These are phyloP conservation scores for Bufo gargarizans DNA, from an alignment of 2,113 vertebrate genomes.

Conservation along the genomic window DNA sequence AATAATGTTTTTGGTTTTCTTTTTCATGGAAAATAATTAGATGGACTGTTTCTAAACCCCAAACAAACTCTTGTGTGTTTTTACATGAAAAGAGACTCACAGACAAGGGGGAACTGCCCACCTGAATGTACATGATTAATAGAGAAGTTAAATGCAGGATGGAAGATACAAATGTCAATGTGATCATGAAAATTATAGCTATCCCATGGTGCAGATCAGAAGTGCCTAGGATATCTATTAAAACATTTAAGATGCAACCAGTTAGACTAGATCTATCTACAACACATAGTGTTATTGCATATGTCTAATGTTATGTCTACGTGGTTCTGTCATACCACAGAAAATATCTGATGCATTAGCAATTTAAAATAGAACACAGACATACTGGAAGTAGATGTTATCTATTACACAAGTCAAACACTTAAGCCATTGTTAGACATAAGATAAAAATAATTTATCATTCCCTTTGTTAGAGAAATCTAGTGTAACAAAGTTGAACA, in stretches of 20 bases:
- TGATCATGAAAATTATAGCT: neutral
- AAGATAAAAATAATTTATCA: too few relatives aligned
- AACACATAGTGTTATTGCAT: neutral
- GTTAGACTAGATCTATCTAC: neutral
- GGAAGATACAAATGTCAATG: neutral
- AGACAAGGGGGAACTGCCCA: neutral
- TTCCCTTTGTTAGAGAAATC: too few relatives aligned
- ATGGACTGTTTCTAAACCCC: neutral
- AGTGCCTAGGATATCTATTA: neutral
- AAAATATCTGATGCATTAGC: neutral
- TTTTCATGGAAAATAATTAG: constrained; percentile 40
- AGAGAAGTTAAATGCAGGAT: neutral
- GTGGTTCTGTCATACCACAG: neutral
- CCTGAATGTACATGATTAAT: constrained; percentile 6
- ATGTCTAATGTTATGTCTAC: constrained; percentile 11
- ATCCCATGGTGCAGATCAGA: neutral
- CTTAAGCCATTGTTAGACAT: too few relatives aligned
- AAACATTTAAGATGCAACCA: neutral
- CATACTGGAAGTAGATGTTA: neutral
- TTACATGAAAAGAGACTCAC: neutral
- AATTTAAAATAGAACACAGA: neutral
- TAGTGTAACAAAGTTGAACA: too few relatives aligned
- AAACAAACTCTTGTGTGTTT: constrained; percentile 27
- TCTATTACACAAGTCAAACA: neutral
- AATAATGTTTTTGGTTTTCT: constrained; percentile 38